Conservation (phyloP, 2,797 vertebrate species). For the Gallinago nigripennis region DNA sequence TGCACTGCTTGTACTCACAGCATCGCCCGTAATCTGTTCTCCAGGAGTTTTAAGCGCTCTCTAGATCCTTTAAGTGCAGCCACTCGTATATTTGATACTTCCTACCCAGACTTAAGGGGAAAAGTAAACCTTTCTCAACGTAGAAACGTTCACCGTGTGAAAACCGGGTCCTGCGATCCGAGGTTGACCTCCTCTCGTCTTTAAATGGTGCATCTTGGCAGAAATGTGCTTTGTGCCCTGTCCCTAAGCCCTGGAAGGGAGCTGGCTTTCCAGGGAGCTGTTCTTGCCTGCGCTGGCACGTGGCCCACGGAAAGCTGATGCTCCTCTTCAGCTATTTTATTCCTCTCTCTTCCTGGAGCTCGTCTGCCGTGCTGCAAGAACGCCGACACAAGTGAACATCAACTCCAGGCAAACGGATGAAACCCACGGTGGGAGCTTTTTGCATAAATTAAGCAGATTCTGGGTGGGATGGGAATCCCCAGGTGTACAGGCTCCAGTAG, state of each 20-base stretch:
- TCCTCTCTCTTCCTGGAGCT: neutral
- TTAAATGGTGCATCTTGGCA: neutral
- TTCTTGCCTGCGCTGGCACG: neutral
- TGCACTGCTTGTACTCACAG: neutral
- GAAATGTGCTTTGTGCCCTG: neutral
- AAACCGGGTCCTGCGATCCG: neutral
- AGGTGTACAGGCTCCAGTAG: neutral
- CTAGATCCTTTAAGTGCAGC: neutral
- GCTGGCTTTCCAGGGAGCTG: conserved; percentile 17
- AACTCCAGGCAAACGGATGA: neutral
- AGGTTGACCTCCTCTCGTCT: neutral
- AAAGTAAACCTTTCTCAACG: neutral
- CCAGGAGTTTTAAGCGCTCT: neutral
- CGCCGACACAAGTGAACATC: neutral
- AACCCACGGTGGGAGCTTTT: neutral
- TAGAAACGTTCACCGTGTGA: neutral
- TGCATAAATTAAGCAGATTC: neutral
- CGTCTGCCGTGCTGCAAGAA: neutral
- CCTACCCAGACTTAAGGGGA: neutral
- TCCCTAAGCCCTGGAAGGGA: neutral
- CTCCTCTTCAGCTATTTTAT: neutral
- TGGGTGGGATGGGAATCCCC: neutral
- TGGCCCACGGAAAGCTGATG: neutral
- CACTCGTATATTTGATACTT: neutral
- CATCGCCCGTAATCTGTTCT: neutral